Evolutionary conservation across 35 echinoderm and acorn worm genomes (phyloP), one percentile per base, ranked within the genome.

Genomic region (Heliocidaris tuberculata): DNA sequence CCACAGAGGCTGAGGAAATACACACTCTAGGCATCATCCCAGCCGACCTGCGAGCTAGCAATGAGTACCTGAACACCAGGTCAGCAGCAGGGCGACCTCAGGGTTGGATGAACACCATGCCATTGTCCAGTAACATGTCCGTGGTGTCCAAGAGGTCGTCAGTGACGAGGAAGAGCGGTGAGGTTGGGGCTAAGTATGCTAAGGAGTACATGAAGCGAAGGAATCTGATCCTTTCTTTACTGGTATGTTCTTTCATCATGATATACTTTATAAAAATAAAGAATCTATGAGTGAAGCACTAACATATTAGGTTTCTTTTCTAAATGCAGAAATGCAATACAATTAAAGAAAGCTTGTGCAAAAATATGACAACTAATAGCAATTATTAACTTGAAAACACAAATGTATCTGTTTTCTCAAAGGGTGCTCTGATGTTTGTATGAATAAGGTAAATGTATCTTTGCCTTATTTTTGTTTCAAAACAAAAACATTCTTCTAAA

Each of bases 21-120:
- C 93, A 94, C 30, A 95, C 49, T 5, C 70, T 97, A 16, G 94
- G 95, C 8, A 91, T 88, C 12, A 52, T 96, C 30, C 92, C 95
- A 50, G 94, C 97, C 2, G 98, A 97, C 94, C 86, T 97, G 86
- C 88, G 95, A 31, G 95, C 95, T 42, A 97, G 92, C 89, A 95
- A 95, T 17, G 98, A 99, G 54, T 93, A 95, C 78, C 31, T 94
- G 59, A 96, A 90, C 87, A 47, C 71, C 90, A 19, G 85, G 95
- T 86, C 95, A 85, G 21, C 95, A 95, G 71, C 94, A 19, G 59
- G 56, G 29, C 96, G 96, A 27, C 88, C 56, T 59, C 92, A 95
- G 11, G 96, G 96, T 61, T 99, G 97, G 94, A 99, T 99, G 96
- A 99, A 99, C 94, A 97, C 97, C 85, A 94, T 97, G 52, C 90